Conservation (phyloP, 2,797 vertebrate species). For the Todus mexicanus region DNA sequence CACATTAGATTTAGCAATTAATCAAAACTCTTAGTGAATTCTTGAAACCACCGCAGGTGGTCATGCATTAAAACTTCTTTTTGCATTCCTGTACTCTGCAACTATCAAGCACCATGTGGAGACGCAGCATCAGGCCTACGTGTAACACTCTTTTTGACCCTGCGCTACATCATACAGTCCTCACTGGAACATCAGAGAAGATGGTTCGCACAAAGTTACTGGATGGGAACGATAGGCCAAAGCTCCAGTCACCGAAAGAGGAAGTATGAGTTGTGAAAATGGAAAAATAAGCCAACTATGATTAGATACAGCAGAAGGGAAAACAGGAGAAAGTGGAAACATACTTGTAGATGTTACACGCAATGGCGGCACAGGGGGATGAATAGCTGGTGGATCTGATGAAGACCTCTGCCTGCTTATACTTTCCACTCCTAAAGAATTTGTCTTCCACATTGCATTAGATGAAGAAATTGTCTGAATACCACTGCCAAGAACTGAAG, state of each 20-base stretch:
- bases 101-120: neutral
- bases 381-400: constrained; percentile 97
- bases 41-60: neutral
- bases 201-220: neutral
- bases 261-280: constrained; percentile 66
- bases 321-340: constrained; percentile 69
- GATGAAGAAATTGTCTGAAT: constrained; percentile 82
- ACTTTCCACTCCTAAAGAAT: constrained; percentile 84
- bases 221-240: constrained; percentile 22
- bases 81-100: neutral
- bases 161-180: neutral
- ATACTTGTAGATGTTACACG: constrained; percentile 94
- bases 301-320: constrained; percentile 61
- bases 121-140: neutral
- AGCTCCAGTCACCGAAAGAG: constrained; percentile 48
- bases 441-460: constrained; percentile 88
- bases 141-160: neutral
- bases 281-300: constrained; percentile 62
- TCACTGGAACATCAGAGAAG: neutral
- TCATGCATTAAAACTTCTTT: neutral
- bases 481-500: constrained; percentile 80
- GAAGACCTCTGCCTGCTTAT: constrained; percentile 92
- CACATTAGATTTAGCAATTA: neutral
- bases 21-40: neutral
- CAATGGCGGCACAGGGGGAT: constrained; percentile 87